These are phyloP conservation scores for Drosophila gunungcola DNA, from an alignment of 1,140 invertebrate genomes.

Conservation along the genomic window DNA sequence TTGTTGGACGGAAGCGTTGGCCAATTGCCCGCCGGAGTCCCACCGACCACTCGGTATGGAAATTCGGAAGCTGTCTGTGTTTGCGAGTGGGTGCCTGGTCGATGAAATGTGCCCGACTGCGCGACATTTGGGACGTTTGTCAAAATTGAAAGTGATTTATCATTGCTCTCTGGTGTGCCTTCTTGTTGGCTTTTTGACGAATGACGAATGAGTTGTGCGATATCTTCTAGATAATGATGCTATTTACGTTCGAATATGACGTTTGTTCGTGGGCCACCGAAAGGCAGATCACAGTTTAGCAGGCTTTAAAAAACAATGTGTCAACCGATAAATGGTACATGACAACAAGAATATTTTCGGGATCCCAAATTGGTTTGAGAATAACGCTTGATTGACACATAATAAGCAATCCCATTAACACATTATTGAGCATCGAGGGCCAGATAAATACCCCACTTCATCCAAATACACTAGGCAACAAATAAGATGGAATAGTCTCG, in stretches of 20 bases:
- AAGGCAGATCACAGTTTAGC: constrained; percentile 15
- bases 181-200: constrained; percentile 50
- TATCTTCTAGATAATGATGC: constrained; percentile 55
- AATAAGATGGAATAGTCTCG: background rate
- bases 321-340: constrained; percentile 63
- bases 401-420: constrained; percentile 77
- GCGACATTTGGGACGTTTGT: constrained; percentile 78
- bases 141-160: constrained; percentile 82
- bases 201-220: constrained; percentile 75
- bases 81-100: constrained; percentile 32
- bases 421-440: constrained; percentile 45
- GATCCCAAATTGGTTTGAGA: constrained; percentile 18
- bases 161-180: constrained; percentile 46
- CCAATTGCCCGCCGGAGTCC: constrained; percentile 45
- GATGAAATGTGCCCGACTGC: constrained; percentile 64
- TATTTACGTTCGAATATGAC: constrained; percentile 39
- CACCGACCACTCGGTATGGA: constrained; percentile 39
- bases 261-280: background rate
- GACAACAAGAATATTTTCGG: constrained; percentile 42
- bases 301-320: constrained; percentile 58
- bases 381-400: constrained; percentile 57
- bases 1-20: constrained; percentile 49
- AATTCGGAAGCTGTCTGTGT: constrained; percentile 30
- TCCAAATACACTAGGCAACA: constrained; percentile 34
- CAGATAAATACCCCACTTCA: constrained; percentile 38